A percentile compares a stretch with the other conserved stretches of the same genome.
phyloP scores from a whole-genome alignment of 2,113 vertebrate genomes.

The Jacana jacana region DNA sequence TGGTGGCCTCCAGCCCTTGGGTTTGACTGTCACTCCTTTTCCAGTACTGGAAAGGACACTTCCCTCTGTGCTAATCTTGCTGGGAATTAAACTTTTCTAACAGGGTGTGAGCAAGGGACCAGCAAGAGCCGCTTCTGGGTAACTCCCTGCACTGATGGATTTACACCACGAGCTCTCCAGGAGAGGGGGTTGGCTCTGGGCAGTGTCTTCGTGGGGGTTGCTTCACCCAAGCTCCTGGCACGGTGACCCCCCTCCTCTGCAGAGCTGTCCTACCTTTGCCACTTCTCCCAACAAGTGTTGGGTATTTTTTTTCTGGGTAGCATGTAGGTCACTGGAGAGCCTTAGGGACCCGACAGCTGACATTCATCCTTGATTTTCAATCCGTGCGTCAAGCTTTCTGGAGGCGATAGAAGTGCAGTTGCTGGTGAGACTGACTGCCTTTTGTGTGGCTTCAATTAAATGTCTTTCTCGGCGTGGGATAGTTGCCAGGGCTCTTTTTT shows the following conservation, averaged over 20 bases:
- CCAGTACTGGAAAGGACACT: not conserved
- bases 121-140: not conserved
- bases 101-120: fast-evolving
- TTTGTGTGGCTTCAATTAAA: constrained; percentile 37
- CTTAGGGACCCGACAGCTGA: constrained; percentile 32
- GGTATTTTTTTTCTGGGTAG: not conserved
- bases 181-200: fast-evolving
- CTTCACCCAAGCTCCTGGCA: not conserved
- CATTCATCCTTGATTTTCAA: not conserved
- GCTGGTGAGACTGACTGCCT: not conserved
- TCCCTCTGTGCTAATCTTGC: not conserved
- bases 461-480: not conserved
- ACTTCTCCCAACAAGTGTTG: not conserved
- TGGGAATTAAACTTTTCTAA: not conserved
- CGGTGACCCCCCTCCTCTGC: fast-evolving
- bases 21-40: not conserved
- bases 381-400: not conserved
- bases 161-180: not conserved
- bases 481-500: not conserved
- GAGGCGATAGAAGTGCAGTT: not conserved
- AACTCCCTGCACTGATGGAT: fast-evolving
- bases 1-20: not conserved
- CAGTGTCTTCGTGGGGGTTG: not conserved
- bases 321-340: constrained; percentile 48
- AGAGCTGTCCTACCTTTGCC: not conserved